These are phyloP conservation scores for Chrysotoxum bicinctum DNA, from an alignment of 2,888 invertebrate genomes.

Conservation along the genomic window DNA sequence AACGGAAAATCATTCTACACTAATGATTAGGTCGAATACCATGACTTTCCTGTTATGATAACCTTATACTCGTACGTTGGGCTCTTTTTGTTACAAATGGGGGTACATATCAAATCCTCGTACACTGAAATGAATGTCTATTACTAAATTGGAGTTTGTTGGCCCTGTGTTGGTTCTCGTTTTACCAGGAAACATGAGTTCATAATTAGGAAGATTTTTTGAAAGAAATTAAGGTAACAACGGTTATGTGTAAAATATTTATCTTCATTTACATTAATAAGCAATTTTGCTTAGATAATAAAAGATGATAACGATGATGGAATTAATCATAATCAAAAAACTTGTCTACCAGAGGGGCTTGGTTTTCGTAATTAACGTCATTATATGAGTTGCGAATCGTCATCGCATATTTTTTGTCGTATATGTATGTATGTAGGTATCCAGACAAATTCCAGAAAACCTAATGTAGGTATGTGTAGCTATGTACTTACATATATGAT, in stretches of 20 bases:
- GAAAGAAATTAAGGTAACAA: not conserved
- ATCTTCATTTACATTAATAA: not conserved
- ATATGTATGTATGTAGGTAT: too few relatives aligned
- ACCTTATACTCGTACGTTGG: not conserved
- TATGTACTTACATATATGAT: too few relatives aligned
- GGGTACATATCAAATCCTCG: too few relatives aligned
- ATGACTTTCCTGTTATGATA: not conserved
- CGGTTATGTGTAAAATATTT: not conserved
- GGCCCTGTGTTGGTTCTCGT: not conserved
- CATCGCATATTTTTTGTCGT: too few relatives aligned
- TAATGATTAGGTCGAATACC: conserved; percentile 7
- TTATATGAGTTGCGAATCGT: too few relatives aligned
- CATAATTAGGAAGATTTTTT: conserved; percentile 1
- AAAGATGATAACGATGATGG: not conserved
- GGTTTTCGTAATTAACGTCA: not conserved
- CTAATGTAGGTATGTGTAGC: too few relatives aligned
- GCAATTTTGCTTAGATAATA: not conserved
- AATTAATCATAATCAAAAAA: not conserved
- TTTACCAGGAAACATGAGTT: not conserved
- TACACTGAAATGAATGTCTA: not conserved
- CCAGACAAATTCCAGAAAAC: too few relatives aligned
- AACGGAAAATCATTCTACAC: not conserved
- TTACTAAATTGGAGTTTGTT: not conserved
- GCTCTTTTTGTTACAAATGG: not conserved
- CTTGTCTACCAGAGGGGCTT: not conserved